A percentile compares a stretch with the other conserved stretches of the same genome.
Conservation (phyloP, 2,888 invertebrate genomes). For the Molanna angustata region DNA sequence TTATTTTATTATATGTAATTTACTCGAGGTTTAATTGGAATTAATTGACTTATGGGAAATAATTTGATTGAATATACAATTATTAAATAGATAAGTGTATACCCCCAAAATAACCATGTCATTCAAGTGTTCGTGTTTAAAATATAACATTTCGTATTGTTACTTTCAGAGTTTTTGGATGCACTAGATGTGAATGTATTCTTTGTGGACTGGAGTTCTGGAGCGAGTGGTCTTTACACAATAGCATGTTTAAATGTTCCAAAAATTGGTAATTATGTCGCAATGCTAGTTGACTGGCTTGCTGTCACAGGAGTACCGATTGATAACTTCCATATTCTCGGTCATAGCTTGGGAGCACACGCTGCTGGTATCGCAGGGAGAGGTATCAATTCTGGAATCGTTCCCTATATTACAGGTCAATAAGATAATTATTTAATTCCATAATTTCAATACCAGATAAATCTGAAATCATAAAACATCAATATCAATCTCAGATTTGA, state of each 20-base stretch:
- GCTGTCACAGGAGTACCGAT: conserved; percentile 9
- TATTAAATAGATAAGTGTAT: no score
- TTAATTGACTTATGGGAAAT: no score
- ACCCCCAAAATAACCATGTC: no score
- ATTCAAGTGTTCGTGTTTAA: no score
- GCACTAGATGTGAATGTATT: conserved; percentile 23
- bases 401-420: conserved; percentile 52
- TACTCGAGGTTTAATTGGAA: no score
- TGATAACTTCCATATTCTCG: conserved; percentile 50
- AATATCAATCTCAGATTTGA: no score
- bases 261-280: conserved; percentile 10
- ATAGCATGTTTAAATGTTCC: conserved; percentile 21
- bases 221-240: conserved; percentile 18
- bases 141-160: not conserved
- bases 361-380: conserved; percentile 57
- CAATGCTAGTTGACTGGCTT: conserved; percentile 5
- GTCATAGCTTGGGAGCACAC: conserved; percentile 59
- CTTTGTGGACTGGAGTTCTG: conserved; percentile 22
- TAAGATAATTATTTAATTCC: conserved; percentile 5
- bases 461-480: no score
- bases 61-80: no score
- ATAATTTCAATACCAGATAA: no score
- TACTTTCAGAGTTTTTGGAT: conserved; percentile 18
- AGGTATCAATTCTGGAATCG: conserved; percentile 49
- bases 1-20: no score